phyloP scores from a whole-genome alignment of 2,113 vertebrate species.

The Corydoras maculifer region DNA sequence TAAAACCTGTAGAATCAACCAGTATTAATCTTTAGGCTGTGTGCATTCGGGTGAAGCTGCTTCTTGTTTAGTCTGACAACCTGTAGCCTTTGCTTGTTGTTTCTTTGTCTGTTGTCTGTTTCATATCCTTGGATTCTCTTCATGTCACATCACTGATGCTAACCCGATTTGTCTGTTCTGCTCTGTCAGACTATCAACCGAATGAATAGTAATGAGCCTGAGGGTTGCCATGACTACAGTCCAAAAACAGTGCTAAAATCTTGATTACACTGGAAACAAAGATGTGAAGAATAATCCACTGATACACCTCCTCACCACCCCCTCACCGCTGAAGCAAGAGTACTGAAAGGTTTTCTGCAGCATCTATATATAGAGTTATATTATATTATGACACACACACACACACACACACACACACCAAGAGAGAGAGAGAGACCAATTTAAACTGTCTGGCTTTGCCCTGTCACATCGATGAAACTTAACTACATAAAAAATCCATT shows the following conservation, averaged over 20 bases:
- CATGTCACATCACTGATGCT: not conserved
- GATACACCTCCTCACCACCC: conserved; percentile 15
- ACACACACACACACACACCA: conserved; percentile 14
- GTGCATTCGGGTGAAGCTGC: too few relatives aligned
- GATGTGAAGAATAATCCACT: conserved; percentile 7
- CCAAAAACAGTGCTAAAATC: conserved; percentile 23
- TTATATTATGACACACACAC: conserved; percentile 7
- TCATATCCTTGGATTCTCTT: too few relatives aligned
- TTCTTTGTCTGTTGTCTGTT: too few relatives aligned
- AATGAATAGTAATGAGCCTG: conserved; percentile 2
- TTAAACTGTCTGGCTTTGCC: not conserved
- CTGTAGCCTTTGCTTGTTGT: too few relatives aligned
- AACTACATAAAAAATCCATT: conserved; percentile 28
- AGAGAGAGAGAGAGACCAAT: too few relatives aligned
- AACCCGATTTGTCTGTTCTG: not conserved
- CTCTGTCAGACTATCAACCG: not conserved
- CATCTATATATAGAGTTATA: conserved; percentile 24
- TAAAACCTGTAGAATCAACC: too few relatives aligned
- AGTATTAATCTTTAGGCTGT: too few relatives aligned
- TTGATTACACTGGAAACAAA: not conserved
- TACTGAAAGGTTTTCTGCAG: not conserved
- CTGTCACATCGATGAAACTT: conserved; percentile 1
- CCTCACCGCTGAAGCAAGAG: not conserved
- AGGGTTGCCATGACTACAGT: conserved; percentile 14
- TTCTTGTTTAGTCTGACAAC: too few relatives aligned